Conservation (phyloP, 2,888 invertebrate species). For the Mechanitis mazaeus region DNA sequence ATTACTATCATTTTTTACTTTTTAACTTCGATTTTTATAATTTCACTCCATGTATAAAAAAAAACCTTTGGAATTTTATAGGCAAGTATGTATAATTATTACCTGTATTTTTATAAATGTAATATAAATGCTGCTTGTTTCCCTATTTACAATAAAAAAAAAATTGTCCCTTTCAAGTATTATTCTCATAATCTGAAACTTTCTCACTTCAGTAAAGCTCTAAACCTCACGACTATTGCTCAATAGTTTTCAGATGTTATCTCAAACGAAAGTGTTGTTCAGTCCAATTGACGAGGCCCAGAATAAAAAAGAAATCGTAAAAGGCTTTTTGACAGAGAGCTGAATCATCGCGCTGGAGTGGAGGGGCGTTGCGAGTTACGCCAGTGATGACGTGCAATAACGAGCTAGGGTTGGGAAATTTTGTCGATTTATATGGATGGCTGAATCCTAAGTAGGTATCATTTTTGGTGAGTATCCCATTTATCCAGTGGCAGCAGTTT, state of each 20-base stretch:
- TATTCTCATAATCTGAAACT: conserved; percentile 1
- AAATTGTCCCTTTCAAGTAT: no score
- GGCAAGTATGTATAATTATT: no score
- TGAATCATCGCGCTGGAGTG: conserved; percentile 68
- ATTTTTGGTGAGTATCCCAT: no score
- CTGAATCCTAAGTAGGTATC: no score
- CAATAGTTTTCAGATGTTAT: conserved; percentile 38
- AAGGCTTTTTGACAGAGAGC: conserved; percentile 71
- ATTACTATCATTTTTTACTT: no score
- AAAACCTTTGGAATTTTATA: no score
- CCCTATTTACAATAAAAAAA: no score
- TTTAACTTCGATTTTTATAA: no score
- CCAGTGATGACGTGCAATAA: conserved; percentile 69
- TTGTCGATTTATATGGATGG: conserved; percentile 16
- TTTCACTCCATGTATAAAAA: no score
- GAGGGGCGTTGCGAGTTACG: conserved; percentile 44
- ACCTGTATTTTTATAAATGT: no score
- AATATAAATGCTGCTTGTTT: no score
- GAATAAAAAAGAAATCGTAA: conserved; percentile 69
- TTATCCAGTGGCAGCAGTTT: no score
- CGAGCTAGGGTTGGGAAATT: conserved; percentile 43
- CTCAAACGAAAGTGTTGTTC: conserved; percentile 52
- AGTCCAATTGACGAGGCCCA: conserved; percentile 53
- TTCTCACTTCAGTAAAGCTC: conserved; percentile 16
- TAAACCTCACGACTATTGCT: conserved; percentile 24